Evolutionary conservation across 2,888 invertebrate genomes (phyloP).

Genomic region (Synanthedon tipuliformis): DNA sequence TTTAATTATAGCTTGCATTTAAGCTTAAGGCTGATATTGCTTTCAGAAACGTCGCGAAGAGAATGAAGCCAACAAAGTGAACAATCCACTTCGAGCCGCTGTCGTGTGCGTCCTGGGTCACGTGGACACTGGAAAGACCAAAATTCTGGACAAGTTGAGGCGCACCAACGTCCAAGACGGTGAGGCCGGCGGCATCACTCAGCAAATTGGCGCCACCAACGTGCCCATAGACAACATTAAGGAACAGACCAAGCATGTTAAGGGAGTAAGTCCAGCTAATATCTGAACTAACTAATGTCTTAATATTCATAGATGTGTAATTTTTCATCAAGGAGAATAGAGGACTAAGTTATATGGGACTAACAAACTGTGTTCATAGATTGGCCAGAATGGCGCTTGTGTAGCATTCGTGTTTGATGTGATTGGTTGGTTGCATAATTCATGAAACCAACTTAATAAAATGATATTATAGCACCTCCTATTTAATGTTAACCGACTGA

Average conservation of each 20-base stretch:
- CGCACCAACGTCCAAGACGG: conserved; percentile 93
- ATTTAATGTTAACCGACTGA: too few species aligned
- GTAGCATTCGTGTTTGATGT: too few species aligned
- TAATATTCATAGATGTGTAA: too few species aligned
- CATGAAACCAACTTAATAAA: too few species aligned
- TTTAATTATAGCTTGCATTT: too few species aligned
- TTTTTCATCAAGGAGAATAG: too few species aligned
- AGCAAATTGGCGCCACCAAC: conserved; percentile 99
- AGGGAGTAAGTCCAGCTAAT: conserved; percentile 74
- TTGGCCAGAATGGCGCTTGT: too few species aligned
- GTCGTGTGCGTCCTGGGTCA: conserved; percentile 99
- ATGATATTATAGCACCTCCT: too few species aligned
- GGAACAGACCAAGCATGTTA: conserved; percentile 94
- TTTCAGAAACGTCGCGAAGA: conserved; percentile 60
- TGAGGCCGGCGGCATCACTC: conserved; percentile 99
- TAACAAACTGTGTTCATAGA: too few species aligned
- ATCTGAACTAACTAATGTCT: too few species aligned
- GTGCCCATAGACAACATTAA: conserved; percentile 96
- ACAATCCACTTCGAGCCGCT: conserved; percentile 83
- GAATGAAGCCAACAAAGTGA: conserved; percentile 53
- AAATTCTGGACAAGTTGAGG: conserved; percentile 95
- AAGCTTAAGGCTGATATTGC: neutral
- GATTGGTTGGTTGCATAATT: too few species aligned
- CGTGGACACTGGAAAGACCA: conserved; percentile 99
- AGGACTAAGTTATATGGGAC: too few species aligned